Percentiles rank a stretch among this genome's conserved stretches.
Conservation (phyloP, 2,888 invertebrate species). For the Drosophila multiciliata region DNA sequence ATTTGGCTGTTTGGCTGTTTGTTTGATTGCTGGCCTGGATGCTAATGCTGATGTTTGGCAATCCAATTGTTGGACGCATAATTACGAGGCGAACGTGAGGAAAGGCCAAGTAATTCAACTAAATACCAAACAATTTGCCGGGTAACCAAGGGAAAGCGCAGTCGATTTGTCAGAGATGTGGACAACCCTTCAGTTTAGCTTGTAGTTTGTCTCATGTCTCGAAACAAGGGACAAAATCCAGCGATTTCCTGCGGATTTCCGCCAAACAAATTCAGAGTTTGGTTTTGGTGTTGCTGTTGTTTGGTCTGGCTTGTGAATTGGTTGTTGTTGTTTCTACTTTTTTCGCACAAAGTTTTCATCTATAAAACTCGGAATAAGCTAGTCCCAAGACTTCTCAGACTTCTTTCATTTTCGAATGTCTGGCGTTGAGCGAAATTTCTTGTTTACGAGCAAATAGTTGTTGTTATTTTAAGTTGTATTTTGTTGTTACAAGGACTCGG, state of each 20-base stretch:
- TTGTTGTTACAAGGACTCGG: constrained; percentile 77
- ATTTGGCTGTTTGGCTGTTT: constrained; percentile 7
- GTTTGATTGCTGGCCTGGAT: constrained; percentile 52
- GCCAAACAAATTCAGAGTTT: constrained; percentile 76
- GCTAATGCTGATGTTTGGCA: constrained; percentile 73
- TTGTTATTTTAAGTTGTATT: constrained; percentile 81
- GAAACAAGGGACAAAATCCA: constrained; percentile 63
- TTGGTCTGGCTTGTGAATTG: constrained; percentile 42
- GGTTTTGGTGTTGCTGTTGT: constrained; percentile 50
- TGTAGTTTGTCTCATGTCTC: constrained; percentile 16
- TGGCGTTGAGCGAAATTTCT: constrained; percentile 76
- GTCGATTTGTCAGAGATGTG: constrained; percentile 49
- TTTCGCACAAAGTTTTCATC: constrained; percentile 43
- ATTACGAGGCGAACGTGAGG: constrained; percentile 68
- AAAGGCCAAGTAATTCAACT: constrained; percentile 58
- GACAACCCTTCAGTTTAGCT: constrained; percentile 67
- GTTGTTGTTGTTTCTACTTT: constrained; percentile 12
- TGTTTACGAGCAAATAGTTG: constrained; percentile 81
- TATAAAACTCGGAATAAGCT: constrained; percentile 41
- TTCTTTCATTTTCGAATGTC: constrained; percentile 71
- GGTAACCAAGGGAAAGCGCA: constrained; percentile 36
- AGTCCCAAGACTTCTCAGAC: constrained; percentile 51
- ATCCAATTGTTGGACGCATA: constrained; percentile 74
- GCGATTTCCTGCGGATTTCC: constrained; percentile 81
- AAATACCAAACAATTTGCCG: constrained; percentile 64